Evolutionary conservation across 2,797 vertebrate genomes (phyloP).

Genomic region (Petrocephalus sullivani): DNA sequence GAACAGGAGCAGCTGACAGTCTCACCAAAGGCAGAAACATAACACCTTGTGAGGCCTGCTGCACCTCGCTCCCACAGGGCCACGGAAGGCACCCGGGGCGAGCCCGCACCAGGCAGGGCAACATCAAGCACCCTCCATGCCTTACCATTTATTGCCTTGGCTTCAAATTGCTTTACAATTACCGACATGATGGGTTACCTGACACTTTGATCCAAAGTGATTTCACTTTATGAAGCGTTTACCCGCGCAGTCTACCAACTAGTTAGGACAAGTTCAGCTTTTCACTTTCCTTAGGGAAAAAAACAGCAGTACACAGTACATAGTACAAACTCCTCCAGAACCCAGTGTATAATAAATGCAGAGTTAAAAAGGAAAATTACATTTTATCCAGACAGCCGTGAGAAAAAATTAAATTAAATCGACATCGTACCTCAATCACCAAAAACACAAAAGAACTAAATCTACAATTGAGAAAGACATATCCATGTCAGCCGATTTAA

Average conservation of each 20-base stretch:
- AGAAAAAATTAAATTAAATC: background rate
- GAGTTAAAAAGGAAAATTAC: background rate
- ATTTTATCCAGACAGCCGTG: background rate
- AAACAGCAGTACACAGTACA: background rate
- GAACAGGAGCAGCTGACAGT: background rate
- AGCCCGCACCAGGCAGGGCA: background rate
- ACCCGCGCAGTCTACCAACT: background rate
- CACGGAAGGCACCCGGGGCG: background rate
- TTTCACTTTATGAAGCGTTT: background rate
- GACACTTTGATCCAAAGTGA: background rate
- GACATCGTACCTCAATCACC: background rate
- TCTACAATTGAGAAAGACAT: background rate
- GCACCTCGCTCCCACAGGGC: too few species aligned
- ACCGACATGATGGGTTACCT: background rate
- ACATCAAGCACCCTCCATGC: background rate
- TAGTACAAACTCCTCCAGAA: background rate
- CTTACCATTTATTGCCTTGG: background rate
- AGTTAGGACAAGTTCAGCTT: background rate
- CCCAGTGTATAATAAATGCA: background rate
- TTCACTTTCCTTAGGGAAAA: background rate
- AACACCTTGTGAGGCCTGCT: background rate
- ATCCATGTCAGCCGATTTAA: background rate
- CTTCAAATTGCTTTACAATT: background rate
- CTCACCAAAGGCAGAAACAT: background rate
- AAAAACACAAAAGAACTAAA: background rate